Percentiles rank a stretch among this genome's conserved stretches.
Evolutionary conservation across 30 jellyfish, hydroid and myxozoan species (phyloP).

Genomic region (Pelagia noctiluca): DNA sequence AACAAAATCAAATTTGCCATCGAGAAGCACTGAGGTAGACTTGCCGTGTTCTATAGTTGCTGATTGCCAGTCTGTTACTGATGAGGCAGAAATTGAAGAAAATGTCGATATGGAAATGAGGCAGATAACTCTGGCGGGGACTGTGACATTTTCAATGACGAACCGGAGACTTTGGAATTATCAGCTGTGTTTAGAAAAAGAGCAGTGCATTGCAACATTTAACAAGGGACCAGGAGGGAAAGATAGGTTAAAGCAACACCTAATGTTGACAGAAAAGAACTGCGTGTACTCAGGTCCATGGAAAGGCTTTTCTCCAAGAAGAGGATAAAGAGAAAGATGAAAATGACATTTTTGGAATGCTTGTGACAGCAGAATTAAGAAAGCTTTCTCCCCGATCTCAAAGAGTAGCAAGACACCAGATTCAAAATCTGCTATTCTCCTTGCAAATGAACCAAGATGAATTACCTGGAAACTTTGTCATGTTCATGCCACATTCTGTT

Average conservation of each 20-base stretch:
- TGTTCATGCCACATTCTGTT: neutral
- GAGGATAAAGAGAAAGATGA: constrained; percentile 5
- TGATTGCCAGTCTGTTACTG: neutral
- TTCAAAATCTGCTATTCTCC: constrained; percentile 22
- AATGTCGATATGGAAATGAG: neutral
- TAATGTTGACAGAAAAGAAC: neutral
- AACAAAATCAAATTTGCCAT: neutral
- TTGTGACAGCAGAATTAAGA: constrained; percentile 28
- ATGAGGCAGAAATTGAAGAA: neutral
- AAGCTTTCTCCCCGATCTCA: constrained; percentile 13
- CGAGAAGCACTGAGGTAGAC: neutral
- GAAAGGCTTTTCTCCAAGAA: neutral
- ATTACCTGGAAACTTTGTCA: neutral
- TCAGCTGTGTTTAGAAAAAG: neutral
- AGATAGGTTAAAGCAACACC: neutral
- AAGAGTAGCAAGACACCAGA: constrained; percentile 29
- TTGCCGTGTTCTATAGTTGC: neutral
- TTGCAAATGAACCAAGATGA: constrained; percentile 40
- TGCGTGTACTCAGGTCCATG: neutral
- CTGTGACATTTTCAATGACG: neutral
- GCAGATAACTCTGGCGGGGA: no score
- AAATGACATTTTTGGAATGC: constrained; percentile 35
- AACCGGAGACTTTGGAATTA: neutral
- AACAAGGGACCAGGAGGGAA: neutral
- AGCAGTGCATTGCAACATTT: neutral